Evolutionary conservation across 2,113 vertebrate genomes (phyloP).

Genomic region (Platysternon megacephalum): DNA sequence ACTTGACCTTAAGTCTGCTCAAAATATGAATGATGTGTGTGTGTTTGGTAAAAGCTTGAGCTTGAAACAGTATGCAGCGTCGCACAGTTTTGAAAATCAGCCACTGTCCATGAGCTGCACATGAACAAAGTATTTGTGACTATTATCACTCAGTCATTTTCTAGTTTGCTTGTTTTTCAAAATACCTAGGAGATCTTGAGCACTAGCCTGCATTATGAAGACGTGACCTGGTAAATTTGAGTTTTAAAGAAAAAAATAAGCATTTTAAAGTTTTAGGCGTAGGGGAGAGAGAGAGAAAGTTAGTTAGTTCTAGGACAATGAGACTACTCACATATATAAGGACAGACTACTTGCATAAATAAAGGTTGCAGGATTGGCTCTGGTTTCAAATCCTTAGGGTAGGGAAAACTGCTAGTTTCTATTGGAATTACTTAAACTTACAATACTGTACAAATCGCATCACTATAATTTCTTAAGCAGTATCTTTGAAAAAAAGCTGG

Average conservation of each 20-base stretch:
- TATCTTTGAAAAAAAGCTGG: neutral
- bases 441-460: neutral
- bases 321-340: neutral
- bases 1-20: neutral
- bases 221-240: neutral
- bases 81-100: neutral
- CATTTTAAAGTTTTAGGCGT: neutral
- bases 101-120: neutral
- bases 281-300: neutral
- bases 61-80: neutral
- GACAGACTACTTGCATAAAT: neutral
- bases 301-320: neutral
- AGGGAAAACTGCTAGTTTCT: neutral
- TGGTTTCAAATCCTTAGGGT: neutral
- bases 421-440: neutral
- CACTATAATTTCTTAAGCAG: neutral
- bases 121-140: neutral
- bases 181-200: neutral
- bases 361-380: neutral
- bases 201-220: neutral
- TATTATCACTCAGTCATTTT: neutral
- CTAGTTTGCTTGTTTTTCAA: neutral
- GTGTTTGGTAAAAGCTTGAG: neutral
- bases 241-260: neutral
- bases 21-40: neutral